A percentile compares a stretch with the other conserved stretches of the same genome.
These are phyloP conservation scores for western clawed frog (Xenopus tropicalis) DNA, from an alignment of 2,113 vertebrate species.

Conservation along the genomic window UCB_Xtro_10.0 CM004448.2:56692501-56693000, in stretches of 20 bases:
- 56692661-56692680: background rate
- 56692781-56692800: no score
- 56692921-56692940: no score
- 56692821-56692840: background rate
- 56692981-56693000: no score
- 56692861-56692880: background rate
- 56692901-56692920: no score
- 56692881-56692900: background rate
- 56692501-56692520: no score
- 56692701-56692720: background rate
- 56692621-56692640: conserved; percentile 8
- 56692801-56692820: background rate
- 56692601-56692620: background rate
- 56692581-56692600: conserved; percentile 26
- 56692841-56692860: background rate
- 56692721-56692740: background rate
- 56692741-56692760: background rate
- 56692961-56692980: no score
- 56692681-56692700: conserved; percentile 17
- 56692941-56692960: no score
- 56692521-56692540: no score
- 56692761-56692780: background rate
- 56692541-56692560: conserved; percentile 25
- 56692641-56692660: conserved; percentile 29
- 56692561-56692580: conserved; percentile 23